Conservation (phyloP, 2,113 vertebrate genomes). For the Motacilla tschutschensis region DNA sequence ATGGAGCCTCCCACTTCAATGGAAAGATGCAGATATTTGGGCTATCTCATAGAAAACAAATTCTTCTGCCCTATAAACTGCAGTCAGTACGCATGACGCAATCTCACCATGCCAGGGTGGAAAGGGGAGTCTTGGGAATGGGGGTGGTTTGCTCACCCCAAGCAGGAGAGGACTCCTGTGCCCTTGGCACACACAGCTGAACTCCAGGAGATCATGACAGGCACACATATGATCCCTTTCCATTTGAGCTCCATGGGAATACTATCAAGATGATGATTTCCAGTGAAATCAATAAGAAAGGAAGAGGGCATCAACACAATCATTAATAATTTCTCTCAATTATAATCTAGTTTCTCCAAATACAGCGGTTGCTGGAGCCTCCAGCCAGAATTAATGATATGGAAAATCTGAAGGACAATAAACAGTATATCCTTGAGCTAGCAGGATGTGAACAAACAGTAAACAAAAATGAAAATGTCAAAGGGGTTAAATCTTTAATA, state of each 20-base stretch:
- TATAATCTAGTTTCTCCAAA: conserved; percentile 21
- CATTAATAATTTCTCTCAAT: conserved; percentile 36
- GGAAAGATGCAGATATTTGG: neutral
- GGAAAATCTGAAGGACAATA: conserved; percentile 31
- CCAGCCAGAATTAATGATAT: conserved; percentile 26
- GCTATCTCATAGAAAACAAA: neutral
- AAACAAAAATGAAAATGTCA: conserved; percentile 46
- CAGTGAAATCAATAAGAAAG: conserved; percentile 25
- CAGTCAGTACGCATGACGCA: neutral
- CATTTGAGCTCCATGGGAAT: neutral
- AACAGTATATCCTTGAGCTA: conserved; percentile 24
- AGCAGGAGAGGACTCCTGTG: neutral
- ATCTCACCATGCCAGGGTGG: neutral
- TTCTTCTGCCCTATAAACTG: neutral
- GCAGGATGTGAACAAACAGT: conserved; percentile 10
- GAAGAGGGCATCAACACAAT: conserved; percentile 32
- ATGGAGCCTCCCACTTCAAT: neutral
- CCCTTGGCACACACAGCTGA: neutral
- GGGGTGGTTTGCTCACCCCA: neutral
- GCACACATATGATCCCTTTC: neutral
- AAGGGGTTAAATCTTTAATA: conserved; percentile 42
- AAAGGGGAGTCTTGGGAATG: neutral
- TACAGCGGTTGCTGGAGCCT: conserved; percentile 10
- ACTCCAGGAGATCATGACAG: neutral
- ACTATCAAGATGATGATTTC: neutral